These are phyloP conservation scores for Austrolebias charrua DNA, from an alignment of 2,797 vertebrate species.

Conservation along the genomic window DNA sequence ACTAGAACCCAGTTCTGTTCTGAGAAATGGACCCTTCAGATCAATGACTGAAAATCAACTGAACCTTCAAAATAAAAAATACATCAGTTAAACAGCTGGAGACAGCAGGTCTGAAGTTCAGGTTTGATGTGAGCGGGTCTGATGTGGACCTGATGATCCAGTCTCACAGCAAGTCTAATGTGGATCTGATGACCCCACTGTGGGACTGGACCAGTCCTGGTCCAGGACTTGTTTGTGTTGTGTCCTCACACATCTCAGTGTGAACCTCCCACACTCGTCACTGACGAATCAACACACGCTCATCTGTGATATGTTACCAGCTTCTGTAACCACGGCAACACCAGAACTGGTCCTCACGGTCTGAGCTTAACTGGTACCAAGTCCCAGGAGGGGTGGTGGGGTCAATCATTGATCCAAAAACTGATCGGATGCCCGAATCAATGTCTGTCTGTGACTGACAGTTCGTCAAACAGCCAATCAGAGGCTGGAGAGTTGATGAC, in stretches of 20 bases:
- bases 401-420: background rate
- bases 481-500: background rate
- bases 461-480: slow-evolving; percentile 8
- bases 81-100: too few relatives aligned
- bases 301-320: slow-evolving; percentile 1
- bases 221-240: background rate
- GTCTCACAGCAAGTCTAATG: too few relatives aligned
- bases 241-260: slow-evolving; percentile 5
- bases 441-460: background rate
- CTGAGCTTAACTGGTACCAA: background rate
- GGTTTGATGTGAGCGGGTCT: too few relatives aligned
- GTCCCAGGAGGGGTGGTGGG: background rate
- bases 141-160: too few relatives aligned
- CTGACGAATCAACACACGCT: slow-evolving; percentile 7
- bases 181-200: too few relatives aligned
- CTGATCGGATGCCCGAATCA: background rate
- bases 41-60: too few relatives aligned
- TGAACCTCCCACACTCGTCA: slow-evolving; percentile 5
- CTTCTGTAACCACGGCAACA: slow-evolving; percentile 25
- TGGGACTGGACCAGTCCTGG: background rate
- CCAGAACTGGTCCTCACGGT: background rate
- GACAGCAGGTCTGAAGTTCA: too few relatives aligned
- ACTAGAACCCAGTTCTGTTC: too few relatives aligned
- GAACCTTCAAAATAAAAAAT: too few relatives aligned
- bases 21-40: too few relatives aligned